A percentile compares a stretch with the other conserved stretches of the same genome.
Conservation (phyloP, 1,140 invertebrate species). For the Lasioglossum albipes region DNA sequence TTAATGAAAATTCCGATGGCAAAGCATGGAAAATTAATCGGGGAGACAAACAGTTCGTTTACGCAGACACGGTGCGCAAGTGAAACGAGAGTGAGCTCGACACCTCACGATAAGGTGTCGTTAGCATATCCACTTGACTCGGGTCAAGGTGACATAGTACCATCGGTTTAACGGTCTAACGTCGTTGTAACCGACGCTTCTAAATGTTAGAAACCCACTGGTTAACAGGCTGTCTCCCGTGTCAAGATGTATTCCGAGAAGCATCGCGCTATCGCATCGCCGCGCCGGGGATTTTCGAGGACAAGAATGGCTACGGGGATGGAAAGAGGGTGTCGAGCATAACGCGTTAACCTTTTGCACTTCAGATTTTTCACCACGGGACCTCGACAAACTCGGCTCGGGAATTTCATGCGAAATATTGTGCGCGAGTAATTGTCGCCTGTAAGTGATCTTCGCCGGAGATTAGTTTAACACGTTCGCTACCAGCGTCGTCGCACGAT, state of each 20-base stretch:
- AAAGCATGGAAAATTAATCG: too few species aligned
- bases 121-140: conserved; percentile 15
- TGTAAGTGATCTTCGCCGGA: background rate
- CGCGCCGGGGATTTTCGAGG: background rate
- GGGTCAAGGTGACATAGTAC: conserved; percentile 17
- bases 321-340: background rate
- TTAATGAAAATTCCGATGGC: too few species aligned
- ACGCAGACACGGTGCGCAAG: background rate
- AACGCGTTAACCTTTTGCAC: background rate
- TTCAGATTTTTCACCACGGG: background rate
- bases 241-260: background rate
- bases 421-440: background rate
- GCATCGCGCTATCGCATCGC: background rate
- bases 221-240: background rate
- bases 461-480: background rate
- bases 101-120: conserved; percentile 9
- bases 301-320: background rate
- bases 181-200: conserved; percentile 6
- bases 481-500: too few species aligned
- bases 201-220: background rate
- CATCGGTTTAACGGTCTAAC: conserved; percentile 18
- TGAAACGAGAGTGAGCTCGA: conserved; percentile 4
- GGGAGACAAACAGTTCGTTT: background rate
- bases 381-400: background rate
- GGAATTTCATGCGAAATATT: background rate